Percentiles rank a stretch among this genome's conserved stretches.
Evolutionary conservation across 2,113 vertebrate species (phyloP).

Genomic region (Eolophus roseicapilla): DNA sequence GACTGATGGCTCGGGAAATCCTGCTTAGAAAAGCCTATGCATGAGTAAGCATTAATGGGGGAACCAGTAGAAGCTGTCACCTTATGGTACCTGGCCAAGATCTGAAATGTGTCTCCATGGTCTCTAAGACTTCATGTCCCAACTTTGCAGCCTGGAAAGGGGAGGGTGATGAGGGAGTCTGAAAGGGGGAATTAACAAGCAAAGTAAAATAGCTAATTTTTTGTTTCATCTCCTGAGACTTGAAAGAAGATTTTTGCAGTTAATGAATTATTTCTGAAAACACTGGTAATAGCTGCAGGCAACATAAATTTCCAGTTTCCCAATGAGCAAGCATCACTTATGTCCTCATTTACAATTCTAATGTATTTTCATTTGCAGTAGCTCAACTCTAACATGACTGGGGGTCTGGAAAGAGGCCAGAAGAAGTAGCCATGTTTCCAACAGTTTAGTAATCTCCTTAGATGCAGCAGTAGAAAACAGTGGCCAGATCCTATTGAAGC

Average conservation of each 20-base stretch:
- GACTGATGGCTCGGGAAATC: neutral
- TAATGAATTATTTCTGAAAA: constrained; percentile 65
- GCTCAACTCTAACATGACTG: constrained; percentile 1
- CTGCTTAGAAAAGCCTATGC: neutral
- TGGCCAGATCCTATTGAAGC: neutral
- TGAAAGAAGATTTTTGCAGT: constrained; percentile 11
- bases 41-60: neutral
- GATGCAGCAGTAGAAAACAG: neutral
- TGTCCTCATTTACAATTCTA: constrained; percentile 19
- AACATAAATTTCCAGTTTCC: constrained; percentile 34
- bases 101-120: neutral
- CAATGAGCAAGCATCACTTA: constrained; percentile 34
- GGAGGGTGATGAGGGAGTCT: neutral
- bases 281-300: constrained; percentile 32
- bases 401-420: constrained; percentile 34
- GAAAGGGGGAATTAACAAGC: neutral
- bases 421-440: neutral
- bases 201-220: neutral
- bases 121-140: neutral
- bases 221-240: neutral
- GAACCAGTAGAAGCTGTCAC: neutral
- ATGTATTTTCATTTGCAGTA: constrained; percentile 39
- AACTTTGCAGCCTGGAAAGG: neutral
- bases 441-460: neutral
- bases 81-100: neutral